These are phyloP conservation scores for Trachemys scripta DNA, from an alignment of 2,113 vertebrate genomes.

Conservation along the genomic window DNA sequence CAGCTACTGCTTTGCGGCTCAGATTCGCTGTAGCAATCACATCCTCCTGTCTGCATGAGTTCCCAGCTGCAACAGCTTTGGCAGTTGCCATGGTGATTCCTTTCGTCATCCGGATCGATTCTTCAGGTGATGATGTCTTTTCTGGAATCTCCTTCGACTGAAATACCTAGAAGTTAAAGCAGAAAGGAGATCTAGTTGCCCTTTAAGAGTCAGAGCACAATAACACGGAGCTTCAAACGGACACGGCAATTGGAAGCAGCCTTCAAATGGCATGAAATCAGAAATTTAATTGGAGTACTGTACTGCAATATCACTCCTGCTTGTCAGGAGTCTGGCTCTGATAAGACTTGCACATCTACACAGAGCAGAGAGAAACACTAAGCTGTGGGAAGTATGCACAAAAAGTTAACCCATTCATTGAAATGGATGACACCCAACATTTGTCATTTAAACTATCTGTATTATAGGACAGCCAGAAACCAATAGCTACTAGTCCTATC, in stretches of 20 bases:
- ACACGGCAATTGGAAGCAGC: conserved; percentile 15
- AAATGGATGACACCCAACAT: background rate
- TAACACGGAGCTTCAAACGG: background rate
- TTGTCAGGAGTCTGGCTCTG: background rate
- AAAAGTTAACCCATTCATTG: background rate
- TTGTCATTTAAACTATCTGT: background rate
- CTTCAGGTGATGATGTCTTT: conserved; percentile 92
- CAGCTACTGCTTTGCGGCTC: conserved; percentile 95
- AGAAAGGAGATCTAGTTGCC: background rate
- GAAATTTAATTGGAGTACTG: conserved; percentile 27
- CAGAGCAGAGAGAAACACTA: background rate
- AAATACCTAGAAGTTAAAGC: conserved; percentile 87
- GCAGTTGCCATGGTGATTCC: conserved; percentile 98
- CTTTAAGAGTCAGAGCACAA: background rate
- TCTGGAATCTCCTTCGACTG: conserved; percentile 93
- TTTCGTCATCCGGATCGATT: conserved; percentile 98
- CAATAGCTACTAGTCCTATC: background rate
- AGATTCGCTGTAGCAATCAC: conserved; percentile 97
- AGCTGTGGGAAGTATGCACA: background rate
- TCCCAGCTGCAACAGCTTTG: conserved; percentile 98
- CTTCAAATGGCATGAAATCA: conserved; percentile 36
- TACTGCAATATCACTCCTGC: background rate
- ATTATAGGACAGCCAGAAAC: background rate
- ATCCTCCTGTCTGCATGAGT: conserved; percentile 96
- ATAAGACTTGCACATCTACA: conserved; percentile 15